Evolutionary conservation across 1,140 invertebrate species (phyloP), one percentile per base, ranked within the genome.

Genomic region (Drosophila truncata): DNA sequence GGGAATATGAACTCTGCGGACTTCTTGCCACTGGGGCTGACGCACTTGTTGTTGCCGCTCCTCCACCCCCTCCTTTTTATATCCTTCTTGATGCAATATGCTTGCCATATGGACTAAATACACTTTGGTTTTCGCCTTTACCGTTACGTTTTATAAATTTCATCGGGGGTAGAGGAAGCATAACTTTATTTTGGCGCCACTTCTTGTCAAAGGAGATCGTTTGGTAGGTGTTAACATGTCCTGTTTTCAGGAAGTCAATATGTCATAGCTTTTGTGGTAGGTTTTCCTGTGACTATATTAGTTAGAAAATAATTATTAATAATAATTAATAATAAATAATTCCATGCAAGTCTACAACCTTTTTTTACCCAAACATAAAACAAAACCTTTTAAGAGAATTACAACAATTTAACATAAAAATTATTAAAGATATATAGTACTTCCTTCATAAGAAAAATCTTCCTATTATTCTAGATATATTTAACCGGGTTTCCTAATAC

Each of bases 81-180:
- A 37, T 54, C 52, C 60, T 66, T 61, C 79, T 82, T 69, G 59
- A 73, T 69, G 63, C 67, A 88, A 90, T 90, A 85, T 90, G 84
- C 69, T 78, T 67, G 78, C 80, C 84, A 88, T 88, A 88, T 88
- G 84, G 84, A 74, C 87, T 60, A 75, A 88, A 84, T 67, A 58
- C 67, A 71, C 63, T 69, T 65, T 58, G 39, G 59, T 41, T 60
- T 31, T 39, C 41, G 57, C 27, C 42, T 73, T 77, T 59, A 77
- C 82, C 55, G 66, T 85, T 81, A 73, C 44, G 33, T 41, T 67
- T 67, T 27, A 31, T 50, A 3, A 16, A 66, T 27, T 11, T 18
- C 25, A n/a, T 23, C 7, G 11, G 35, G 7, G 57, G 27, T 6
- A 29, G 3, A 31, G 11, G 27, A 18, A 1, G 39, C 20, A 62